These are phyloP conservation scores for Orthosia gracilis DNA, from an alignment of 2,888 invertebrate genomes.

Conservation along the genomic window DNA sequence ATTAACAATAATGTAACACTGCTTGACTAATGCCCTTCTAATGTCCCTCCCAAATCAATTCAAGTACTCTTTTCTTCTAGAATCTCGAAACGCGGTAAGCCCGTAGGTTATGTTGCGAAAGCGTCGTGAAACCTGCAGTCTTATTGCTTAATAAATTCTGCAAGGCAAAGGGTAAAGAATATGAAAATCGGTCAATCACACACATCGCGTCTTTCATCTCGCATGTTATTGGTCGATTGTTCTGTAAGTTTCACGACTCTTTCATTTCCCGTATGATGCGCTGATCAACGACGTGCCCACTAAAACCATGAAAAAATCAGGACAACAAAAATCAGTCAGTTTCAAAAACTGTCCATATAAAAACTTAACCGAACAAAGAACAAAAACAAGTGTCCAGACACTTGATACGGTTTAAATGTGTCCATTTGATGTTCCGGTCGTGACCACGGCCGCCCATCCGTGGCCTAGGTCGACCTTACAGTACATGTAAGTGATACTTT, in stretches of 20 bases:
- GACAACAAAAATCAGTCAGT: slow-evolving; percentile 1
- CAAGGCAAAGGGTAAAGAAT: no score
- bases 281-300: neutral
- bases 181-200: no score
- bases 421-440: slow-evolving; percentile 50
- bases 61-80: no score
- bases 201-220: no score
- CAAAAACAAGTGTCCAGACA: slow-evolving; percentile 41
- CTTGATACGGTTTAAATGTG: slow-evolving; percentile 49
- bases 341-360: slow-evolving; percentile 23
- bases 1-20: no score
- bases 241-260: neutral
- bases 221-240: no score
- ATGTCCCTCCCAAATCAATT: no score
- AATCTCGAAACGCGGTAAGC: no score
- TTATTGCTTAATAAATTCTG: no score
- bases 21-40: no score
- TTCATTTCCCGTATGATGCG: neutral
- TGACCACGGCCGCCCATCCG: slow-evolving; percentile 46
- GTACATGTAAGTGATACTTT: slow-evolving; percentile 44
- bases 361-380: slow-evolving; percentile 36
- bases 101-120: no score
- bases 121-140: no score
- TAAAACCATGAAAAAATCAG: neutral
- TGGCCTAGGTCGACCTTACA: slow-evolving; percentile 39